A percentile compares a stretch with the other conserved stretches of the same genome.
Evolutionary conservation across 2,113 vertebrate genomes (phyloP).

Genomic region (Gobio gobio): DNA sequence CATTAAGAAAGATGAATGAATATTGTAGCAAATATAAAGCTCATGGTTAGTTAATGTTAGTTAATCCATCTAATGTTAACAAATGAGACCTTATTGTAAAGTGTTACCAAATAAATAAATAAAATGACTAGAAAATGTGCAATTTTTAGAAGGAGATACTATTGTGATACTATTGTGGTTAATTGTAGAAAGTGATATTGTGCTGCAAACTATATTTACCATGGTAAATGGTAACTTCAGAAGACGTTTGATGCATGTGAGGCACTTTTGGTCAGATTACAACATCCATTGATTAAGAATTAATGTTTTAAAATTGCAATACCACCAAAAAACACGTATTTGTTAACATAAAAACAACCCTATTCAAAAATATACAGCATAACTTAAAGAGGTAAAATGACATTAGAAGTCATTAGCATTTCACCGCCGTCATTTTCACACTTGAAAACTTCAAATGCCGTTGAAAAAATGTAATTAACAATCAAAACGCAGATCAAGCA

Average conservation of each 20-base stretch:
- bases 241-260: neutral
- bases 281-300: neutral
- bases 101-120: neutral
- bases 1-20: too few species aligned
- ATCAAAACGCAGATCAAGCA: neutral
- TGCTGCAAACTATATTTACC: neutral
- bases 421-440: neutral
- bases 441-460: neutral
- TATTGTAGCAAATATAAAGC: too few species aligned
- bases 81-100: too few species aligned
- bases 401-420: conserved; percentile 26
- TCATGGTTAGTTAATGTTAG: too few species aligned
- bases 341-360: neutral
- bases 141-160: neutral
- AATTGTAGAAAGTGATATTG: neutral
- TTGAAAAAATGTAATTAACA: neutral
- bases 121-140: neutral
- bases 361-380: neutral
- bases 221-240: neutral
- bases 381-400: neutral
- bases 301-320: neutral
- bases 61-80: too few species aligned
- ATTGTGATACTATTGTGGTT: neutral
- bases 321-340: neutral
- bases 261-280: neutral